Percentiles rank a stretch among this genome's conserved stretches.
phyloP scores from a whole-genome alignment of 2,888 invertebrate genomes.

The Graphium colonna region DNA sequence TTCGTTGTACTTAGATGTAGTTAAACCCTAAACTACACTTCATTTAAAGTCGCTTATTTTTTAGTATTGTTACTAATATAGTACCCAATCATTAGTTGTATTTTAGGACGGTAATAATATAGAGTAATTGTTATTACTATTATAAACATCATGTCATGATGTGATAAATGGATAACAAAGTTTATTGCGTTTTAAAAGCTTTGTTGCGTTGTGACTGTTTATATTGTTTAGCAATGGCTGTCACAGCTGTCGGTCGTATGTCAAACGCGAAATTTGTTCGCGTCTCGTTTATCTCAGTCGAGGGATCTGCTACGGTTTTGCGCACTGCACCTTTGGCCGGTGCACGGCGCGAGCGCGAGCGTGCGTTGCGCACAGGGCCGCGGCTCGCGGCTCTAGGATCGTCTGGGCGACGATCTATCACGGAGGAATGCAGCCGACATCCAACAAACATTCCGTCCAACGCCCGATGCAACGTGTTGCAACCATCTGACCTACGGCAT shows the following conservation, averaged over 20 bases:
- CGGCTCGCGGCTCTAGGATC: conserved; percentile 51
- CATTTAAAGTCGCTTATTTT: no score
- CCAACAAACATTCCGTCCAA: conserved; percentile 29
- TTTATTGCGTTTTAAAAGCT: no score
- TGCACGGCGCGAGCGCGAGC: conserved; percentile 42
- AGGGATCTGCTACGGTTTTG: conserved; percentile 52
- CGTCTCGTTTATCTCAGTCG: conserved; percentile 22
- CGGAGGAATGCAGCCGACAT: conserved; percentile 35
- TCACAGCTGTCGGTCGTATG: conserved; percentile 40
- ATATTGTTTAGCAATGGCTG: conserved; percentile 6
- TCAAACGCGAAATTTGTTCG: conserved; percentile 34
- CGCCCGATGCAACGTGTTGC: conserved; percentile 20
- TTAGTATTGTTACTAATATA: no score
- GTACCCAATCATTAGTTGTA: no score
- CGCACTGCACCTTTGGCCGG: conserved; percentile 62
- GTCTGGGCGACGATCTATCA: conserved; percentile 43
- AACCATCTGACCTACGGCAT: conserved; percentile 6
- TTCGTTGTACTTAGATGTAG: no score
- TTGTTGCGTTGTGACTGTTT: no score
- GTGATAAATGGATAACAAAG: no score
- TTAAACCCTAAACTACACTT: no score
- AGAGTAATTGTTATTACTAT: no score
- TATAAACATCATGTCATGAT: no score
- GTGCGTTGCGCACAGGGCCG: conserved; percentile 50
- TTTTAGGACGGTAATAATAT: no score